A percentile compares a stretch with the other conserved stretches of the same genome.
Conservation (phyloP, 2,888 invertebrate species). For the Ethmia dodecea region DNA sequence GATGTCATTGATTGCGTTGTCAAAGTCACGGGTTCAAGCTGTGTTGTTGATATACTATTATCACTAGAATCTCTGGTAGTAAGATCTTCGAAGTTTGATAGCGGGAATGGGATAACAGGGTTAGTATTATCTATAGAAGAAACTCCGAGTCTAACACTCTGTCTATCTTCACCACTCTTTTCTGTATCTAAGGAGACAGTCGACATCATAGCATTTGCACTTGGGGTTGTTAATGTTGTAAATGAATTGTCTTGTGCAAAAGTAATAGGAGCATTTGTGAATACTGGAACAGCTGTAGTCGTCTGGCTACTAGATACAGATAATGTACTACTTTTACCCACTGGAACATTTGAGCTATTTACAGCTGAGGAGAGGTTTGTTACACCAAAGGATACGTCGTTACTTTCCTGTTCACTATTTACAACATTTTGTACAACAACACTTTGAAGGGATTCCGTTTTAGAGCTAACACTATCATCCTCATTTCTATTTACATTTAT, state of each 20-base stretch:
- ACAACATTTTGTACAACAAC: conserved; percentile 48
- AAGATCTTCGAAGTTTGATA: conserved; percentile 50
- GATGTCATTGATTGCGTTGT: conserved; percentile 25
- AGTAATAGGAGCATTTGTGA: neutral
- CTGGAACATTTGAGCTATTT: conserved; percentile 44
- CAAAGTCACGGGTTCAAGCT: conserved; percentile 24
- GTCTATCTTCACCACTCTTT: conserved; percentile 23
- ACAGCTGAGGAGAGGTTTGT: conserved; percentile 34
- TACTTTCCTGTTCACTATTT: conserved; percentile 27
- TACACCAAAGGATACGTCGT: conserved; percentile 26
- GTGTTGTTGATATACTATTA: conserved; percentile 9
- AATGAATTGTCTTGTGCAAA: conserved; percentile 3
- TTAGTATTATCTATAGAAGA: conserved; percentile 34
- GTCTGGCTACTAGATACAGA: conserved; percentile 38
- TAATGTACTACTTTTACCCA: conserved; percentile 27
- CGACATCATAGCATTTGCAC: conserved; percentile 26
- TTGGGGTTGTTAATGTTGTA: conserved; percentile 18
- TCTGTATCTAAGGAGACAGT: conserved; percentile 33
- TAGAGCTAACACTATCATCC: conserved; percentile 23
- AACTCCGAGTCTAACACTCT: conserved; percentile 13
- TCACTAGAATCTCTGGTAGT: conserved; percentile 22
- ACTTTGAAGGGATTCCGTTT: conserved; percentile 51
- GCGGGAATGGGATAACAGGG: conserved; percentile 41
- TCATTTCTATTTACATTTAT: conserved; percentile 39
- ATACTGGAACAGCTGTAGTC: conserved; percentile 24